Evolutionary conservation across 2,113 vertebrate species (phyloP).

Genomic region (Apteryx owenii): DNA sequence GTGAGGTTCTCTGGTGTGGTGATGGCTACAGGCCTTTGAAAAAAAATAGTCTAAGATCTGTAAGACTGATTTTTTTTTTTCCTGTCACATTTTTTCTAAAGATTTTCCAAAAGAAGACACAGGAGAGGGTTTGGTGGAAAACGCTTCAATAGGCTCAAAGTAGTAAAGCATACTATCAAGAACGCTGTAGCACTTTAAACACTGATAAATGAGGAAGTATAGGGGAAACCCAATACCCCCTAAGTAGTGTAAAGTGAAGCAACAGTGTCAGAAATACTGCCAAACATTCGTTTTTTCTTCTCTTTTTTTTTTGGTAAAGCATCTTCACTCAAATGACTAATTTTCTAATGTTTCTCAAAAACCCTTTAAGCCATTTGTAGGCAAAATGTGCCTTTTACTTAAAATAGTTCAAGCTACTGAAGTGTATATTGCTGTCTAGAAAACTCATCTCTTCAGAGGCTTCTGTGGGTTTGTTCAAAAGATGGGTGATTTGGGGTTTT

Average conservation of each 20-base stretch:
- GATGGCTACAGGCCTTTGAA: conserved; percentile 5
- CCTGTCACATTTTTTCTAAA: conserved; percentile 14
- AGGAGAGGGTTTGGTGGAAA: conserved; percentile 9
- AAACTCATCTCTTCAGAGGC: background rate
- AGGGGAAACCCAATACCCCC: background rate
- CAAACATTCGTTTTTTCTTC: background rate
- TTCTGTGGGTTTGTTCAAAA: background rate
- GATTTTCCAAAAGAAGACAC: conserved; percentile 14
- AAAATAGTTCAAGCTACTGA: background rate
- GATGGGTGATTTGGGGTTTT: background rate
- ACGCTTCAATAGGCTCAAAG: background rate
- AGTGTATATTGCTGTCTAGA: background rate
- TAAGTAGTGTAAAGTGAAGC: background rate
- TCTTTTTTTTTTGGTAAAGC: background rate
- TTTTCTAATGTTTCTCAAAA: background rate
- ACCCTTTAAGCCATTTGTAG: background rate
- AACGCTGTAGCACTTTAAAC: background rate
- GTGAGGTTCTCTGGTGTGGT: conserved; percentile 2
- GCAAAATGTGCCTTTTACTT: background rate
- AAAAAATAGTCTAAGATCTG: conserved; percentile 28
- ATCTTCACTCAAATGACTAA: background rate
- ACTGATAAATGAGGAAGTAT: background rate
- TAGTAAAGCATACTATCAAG: background rate
- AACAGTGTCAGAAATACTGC: background rate
- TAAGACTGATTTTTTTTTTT: background rate